Base-by-base conservation (phyloP, 1,140 invertebrate species). In the Dreissena rostriformis region DNA sequence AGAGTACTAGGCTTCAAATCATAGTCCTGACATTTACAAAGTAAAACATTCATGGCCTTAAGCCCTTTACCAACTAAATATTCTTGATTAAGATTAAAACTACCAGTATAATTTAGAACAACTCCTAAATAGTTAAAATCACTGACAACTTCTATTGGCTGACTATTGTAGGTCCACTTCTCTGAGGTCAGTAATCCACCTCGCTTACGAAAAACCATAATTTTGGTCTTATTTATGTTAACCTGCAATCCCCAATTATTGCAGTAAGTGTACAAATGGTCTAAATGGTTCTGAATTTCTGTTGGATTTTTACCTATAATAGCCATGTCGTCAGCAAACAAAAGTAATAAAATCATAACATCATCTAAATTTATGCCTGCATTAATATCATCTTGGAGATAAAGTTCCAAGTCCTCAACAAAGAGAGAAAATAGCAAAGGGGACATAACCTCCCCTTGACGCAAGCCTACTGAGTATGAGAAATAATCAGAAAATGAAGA, bases 71-170 rank as follows among this genome's bases (percentile, higher is more conserved):
- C 55, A 2, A 22, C 19, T 29, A 78, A 65, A 26, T 61, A 29
- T 63, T 72, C 51, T 49, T 63, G 22, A 22, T 71, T 78, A 8
- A 70, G 15, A 24, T 14, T n/a, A 78, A 84, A 84, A 53, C 15
- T 71, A 1, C 75, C 82, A 22, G 28, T 84, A 66, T 73, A 72
- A 52, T 84, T 77, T 24, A 84, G 61, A 15, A 76, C n/a, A 19
- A 52, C 28, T 17, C 81, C 75, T 61, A 84, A 28, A 76, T 75
- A 80, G 39, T 70, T 75, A 83, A 83, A 83, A 49, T 70, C 14
- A 26, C 76, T 28, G 51, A 65, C 72, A 12, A 70, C 26, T 26
- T 83, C 63, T 12, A 83, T 76, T 66, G 4, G 4, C 26, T 70
- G 10, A 11, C 81, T 66, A 68, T 70, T 68, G 17, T 75, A 76